Evolutionary conservation across 2,888 invertebrate species (phyloP).

Genomic region (Leptopilina syphax): DNA sequence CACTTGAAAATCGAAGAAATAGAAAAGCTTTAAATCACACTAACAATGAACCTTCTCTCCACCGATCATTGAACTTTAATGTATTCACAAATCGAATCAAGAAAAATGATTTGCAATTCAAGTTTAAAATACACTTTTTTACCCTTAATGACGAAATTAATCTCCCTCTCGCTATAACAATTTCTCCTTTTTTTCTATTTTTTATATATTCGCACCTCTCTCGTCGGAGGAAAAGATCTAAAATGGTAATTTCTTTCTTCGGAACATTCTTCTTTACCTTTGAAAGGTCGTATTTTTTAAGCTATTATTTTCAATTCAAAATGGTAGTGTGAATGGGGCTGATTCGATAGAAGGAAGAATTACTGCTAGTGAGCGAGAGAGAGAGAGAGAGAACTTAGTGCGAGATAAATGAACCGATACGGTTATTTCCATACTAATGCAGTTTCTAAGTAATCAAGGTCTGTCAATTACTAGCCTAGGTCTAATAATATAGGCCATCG

Average conservation of each 20-base stretch:
- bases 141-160: not conserved
- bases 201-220: no score
- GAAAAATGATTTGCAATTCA: not conserved
- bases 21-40: conserved; percentile 13
- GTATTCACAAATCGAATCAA: conserved; percentile 1
- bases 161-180: not conserved
- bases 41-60: conserved; percentile 6
- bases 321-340: not conserved
- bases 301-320: not conserved
- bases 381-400: not conserved
- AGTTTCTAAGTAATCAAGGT: conserved; percentile 21
- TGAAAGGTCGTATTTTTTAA: not conserved
- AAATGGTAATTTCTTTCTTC: conserved; percentile 10
- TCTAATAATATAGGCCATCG: conserved; percentile 29
- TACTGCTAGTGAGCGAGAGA: not conserved
- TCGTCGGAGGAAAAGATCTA: not conserved
- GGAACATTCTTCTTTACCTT: not conserved
- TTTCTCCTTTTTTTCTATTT: not conserved
- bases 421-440: conserved; percentile 31
- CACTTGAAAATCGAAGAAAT: conserved; percentile 9
- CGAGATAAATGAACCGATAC: conserved; percentile 8
- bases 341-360: conserved; percentile 11
- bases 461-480: conserved; percentile 25
- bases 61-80: conserved; percentile 18
- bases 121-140: not conserved